Conservation (phyloP, 2,888 invertebrate genomes). For the Drosophila nr. fundita region DNA sequence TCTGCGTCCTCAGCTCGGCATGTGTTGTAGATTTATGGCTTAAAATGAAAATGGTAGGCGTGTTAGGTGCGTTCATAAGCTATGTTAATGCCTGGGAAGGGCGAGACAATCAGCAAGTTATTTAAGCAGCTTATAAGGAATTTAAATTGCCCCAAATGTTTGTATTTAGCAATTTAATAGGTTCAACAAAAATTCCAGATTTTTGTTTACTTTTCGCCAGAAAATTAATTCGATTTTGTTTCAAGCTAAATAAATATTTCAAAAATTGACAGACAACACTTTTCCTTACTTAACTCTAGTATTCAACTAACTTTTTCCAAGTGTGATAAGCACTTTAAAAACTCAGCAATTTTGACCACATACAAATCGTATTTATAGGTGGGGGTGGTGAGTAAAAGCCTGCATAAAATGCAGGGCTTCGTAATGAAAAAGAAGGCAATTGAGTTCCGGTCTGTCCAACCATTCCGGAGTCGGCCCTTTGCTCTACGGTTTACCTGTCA, state of each 20-base stretch:
- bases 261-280: not conserved
- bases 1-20: slow-evolving; percentile 35
- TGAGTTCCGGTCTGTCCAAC: not conserved
- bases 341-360: not conserved
- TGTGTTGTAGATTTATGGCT: slow-evolving; percentile 69
- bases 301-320: not conserved
- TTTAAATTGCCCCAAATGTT: slow-evolving; percentile 64
- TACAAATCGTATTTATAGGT: not conserved
- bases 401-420: slow-evolving; percentile 7
- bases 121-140: slow-evolving; percentile 49
- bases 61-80: slow-evolving; percentile 41
- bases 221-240: slow-evolving; percentile 2
- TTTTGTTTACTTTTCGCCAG: not conserved
- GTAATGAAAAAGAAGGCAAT: not conserved
- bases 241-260: not conserved
- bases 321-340: not conserved
- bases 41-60: slow-evolving; percentile 48
- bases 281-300: not conserved
- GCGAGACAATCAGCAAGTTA: not conserved
- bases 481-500: slow-evolving; percentile 42
- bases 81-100: slow-evolving; percentile 51
- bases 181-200: not conserved
- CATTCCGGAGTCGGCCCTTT: slow-evolving; percentile 27
- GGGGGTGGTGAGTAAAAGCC: not conserved
- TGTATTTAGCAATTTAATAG: slow-evolving; percentile 41